Evolutionary conservation across 2,113 vertebrate species (phyloP), one percentile per base, ranked within the genome.

Genomic region (Pogonocichla stellata): DNA sequence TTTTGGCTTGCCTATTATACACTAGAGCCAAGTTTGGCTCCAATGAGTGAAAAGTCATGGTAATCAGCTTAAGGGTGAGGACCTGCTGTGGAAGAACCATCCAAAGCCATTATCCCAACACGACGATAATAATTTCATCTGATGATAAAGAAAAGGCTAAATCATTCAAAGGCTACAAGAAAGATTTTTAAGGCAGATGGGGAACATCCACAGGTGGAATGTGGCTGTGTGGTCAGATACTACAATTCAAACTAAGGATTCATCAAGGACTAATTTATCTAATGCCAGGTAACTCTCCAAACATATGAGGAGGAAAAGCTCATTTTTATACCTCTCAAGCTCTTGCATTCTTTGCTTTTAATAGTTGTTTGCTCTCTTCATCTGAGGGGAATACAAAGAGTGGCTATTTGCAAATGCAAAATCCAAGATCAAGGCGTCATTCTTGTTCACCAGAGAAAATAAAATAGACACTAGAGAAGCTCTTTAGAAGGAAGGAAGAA

Each of bases 391-490:
- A 73, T 60, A 82, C 1, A 5, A 90, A 86, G n/a, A 94, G 88
- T 43, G 65, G 34, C 61, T 93, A 33, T 48, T 69, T 80, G 71
- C 65, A 75, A 90, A 87, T 71, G 28, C 83, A 69, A 67, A 75
- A 66, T 23, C 23, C 33, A 34, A 81, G 64, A 77, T 54, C 45
- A 92, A 78, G 71, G 56, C 71, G 45, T 93, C n/a, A 26, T 36
- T 57, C 43, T 64, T 90, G 33, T 33, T 91, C 86, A 69, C 43
- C 64, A 95, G 40, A 61, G 67, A 80, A 92, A 86, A 83, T 28
- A 4, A 92, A 94, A 83, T 8, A 79, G 54, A 57, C 40, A 43
- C 56, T 45, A 83, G 45, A 88, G 45, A 82, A 62, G 14, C 13
- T 86, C 47, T 77, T 66, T 23, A 94, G 50, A n/a, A 57, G 58